These are phyloP conservation scores for Sclerodermus sp. DNA, from an alignment of 2,888 invertebrate species.

Conservation along the genomic window DNA sequence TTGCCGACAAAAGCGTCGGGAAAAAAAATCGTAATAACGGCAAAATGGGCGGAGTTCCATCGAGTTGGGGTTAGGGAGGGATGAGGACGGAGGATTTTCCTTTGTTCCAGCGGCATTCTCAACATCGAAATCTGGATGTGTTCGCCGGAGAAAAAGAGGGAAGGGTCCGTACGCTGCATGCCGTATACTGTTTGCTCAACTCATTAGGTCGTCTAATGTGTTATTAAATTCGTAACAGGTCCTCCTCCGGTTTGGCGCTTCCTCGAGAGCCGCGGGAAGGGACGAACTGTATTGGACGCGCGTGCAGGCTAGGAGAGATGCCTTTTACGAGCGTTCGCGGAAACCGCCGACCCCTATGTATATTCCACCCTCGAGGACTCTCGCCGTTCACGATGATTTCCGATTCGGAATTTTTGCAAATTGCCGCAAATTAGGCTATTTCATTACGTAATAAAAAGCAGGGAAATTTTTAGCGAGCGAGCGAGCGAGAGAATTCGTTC, in stretches of 20 bases:
- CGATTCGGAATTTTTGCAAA: no score
- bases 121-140: slow-evolving; percentile 3
- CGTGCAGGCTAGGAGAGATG: background rate
- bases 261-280: slow-evolving; percentile 2
- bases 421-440: no score
- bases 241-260: slow-evolving; percentile 3
- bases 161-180: slow-evolving; percentile 1
- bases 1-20: slow-evolving; percentile 33
- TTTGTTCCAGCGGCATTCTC: slow-evolving; percentile 30
- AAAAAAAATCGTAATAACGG: slow-evolving; percentile 42
- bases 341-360: slow-evolving; percentile 1
- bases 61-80: slow-evolving; percentile 11
- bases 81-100: slow-evolving; percentile 25
- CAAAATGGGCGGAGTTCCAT: slow-evolving; percentile 39
- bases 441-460: no score
- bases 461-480: no score
- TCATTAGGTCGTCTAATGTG: slow-evolving; percentile 40
- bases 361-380: no score
- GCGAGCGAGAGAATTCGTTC: no score
- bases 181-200: slow-evolving; percentile 31
- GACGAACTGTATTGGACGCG: slow-evolving; percentile 3
- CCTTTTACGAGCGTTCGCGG: slow-evolving; percentile 16
- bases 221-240: slow-evolving; percentile 28
- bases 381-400: no score
- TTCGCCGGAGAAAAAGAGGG: slow-evolving; percentile 1